These are phyloP conservation scores for Chloropsis hardwickii DNA, from an alignment of 2,113 vertebrate genomes.

Conservation along the genomic window DNA sequence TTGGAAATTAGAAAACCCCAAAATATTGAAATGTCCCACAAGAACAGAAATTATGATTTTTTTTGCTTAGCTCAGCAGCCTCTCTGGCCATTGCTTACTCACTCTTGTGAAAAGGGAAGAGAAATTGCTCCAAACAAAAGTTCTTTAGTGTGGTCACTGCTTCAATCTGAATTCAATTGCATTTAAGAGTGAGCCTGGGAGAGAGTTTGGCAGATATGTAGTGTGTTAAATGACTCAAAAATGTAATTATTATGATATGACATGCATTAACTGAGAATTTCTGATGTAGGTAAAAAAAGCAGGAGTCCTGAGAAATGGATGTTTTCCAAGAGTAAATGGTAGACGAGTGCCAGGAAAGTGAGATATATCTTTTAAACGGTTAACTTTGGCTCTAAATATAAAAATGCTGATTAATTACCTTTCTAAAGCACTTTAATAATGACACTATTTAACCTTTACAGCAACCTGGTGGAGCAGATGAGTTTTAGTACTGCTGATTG, in stretches of 20 bases:
- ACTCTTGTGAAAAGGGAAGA: slow-evolving; percentile 22
- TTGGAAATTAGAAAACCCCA: not conserved
- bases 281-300: not conserved
- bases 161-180: slow-evolving; percentile 61
- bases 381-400: slow-evolving; percentile 19
- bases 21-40: not conserved
- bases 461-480: not conserved
- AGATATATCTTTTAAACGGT: not conserved
- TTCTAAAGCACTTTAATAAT: slow-evolving; percentile 36
- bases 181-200: slow-evolving; percentile 38
- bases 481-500: not conserved
- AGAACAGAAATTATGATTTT: not conserved
- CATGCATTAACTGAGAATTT: not conserved
- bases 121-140: slow-evolving; percentile 33
- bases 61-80: not conserved
- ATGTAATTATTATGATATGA: slow-evolving; percentile 16
- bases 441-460: slow-evolving; percentile 29
- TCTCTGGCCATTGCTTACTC: not conserved
- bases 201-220: slow-evolving; percentile 25
- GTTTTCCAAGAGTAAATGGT: not conserved
- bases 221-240: slow-evolving; percentile 53
- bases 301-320: not conserved
- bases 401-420: slow-evolving; percentile 43
- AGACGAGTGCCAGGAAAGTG: not conserved
- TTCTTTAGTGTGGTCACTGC: slow-evolving; percentile 36